Conservation (phyloP, 2,888 invertebrate genomes). For the Aspidapion aeneum region DNA sequence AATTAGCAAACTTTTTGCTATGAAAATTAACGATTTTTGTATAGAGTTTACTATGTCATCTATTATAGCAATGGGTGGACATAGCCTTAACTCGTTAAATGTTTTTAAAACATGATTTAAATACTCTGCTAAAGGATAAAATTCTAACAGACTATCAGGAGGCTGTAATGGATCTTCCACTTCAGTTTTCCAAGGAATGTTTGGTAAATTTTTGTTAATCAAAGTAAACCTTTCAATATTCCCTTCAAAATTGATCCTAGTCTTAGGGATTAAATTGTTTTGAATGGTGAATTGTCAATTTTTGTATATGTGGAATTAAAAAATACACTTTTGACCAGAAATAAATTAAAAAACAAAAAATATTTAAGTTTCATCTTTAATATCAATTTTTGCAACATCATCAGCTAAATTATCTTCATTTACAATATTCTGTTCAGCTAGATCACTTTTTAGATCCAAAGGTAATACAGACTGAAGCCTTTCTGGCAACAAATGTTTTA, state of each 20-base stretch:
- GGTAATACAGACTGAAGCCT: slow-evolving; percentile 38
- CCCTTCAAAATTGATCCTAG: no score
- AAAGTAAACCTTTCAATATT: slow-evolving; percentile 75
- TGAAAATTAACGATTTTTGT: slow-evolving; percentile 65
- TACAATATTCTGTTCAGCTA: neutral
- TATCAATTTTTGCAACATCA: neutral
- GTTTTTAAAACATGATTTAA: slow-evolving; percentile 80
- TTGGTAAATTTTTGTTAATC: slow-evolving; percentile 59
- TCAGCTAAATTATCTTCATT: neutral
- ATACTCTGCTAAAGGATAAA: slow-evolving; percentile 85
- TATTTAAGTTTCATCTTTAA: neutral
- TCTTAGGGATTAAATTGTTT: no score
- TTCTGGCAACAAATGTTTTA: slow-evolving; percentile 49
- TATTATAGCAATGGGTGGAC: slow-evolving; percentile 77
- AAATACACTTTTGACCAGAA: neutral
- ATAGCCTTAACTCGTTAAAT: slow-evolving; percentile 80
- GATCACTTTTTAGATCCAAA: slow-evolving; percentile 13
- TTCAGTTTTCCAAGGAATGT: slow-evolving; percentile 44
- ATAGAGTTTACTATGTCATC: slow-evolving; percentile 64
- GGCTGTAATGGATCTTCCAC: slow-evolving; percentile 59
- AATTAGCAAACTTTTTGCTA: slow-evolving; percentile 60
- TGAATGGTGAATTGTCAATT: no score
- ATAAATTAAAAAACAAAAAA: neutral
- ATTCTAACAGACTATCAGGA: slow-evolving; percentile 81
- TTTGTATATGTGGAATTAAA: no score